phyloP scores from a whole-genome alignment of 2,113 vertebrate genomes.

The Notarius lentiginosus region DNA sequence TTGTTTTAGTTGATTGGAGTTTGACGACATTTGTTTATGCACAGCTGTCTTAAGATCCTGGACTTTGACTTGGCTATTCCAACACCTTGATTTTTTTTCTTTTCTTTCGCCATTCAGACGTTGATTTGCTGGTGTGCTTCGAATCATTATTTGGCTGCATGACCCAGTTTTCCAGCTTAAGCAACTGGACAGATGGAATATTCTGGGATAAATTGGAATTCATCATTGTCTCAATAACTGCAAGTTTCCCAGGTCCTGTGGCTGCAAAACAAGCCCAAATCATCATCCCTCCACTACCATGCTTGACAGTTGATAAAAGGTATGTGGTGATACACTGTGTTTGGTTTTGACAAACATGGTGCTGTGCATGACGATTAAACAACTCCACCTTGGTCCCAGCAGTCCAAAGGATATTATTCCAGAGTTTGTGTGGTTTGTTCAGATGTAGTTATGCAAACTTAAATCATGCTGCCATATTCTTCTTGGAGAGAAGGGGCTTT shows the following conservation, averaged over 20 bases:
- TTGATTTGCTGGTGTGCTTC: no score
- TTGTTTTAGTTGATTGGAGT: background rate
- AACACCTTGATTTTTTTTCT: no score
- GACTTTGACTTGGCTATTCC: no score
- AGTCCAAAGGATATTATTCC: background rate
- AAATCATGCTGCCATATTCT: background rate
- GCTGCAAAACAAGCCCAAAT: no score
- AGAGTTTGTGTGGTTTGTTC: background rate
- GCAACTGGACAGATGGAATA: background rate
- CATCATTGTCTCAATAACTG: no score
- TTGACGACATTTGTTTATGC: background rate
- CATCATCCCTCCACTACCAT: no score
- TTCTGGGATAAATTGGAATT: no score
- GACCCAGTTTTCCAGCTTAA: background rate
- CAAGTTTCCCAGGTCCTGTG: no score
- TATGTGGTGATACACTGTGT: background rate
- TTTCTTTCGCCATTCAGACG: no score
- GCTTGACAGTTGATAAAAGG: background rate
- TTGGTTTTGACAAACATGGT: background rate
- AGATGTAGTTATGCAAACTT: background rate
- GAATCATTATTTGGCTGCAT: background rate
- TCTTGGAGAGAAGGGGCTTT: background rate
- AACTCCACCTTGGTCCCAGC: background rate
- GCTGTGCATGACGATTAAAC: no score
- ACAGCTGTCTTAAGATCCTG: background rate